Evolutionary conservation across 2,888 invertebrate genomes (phyloP).

Genomic region (Anthophora plumipes): DNA sequence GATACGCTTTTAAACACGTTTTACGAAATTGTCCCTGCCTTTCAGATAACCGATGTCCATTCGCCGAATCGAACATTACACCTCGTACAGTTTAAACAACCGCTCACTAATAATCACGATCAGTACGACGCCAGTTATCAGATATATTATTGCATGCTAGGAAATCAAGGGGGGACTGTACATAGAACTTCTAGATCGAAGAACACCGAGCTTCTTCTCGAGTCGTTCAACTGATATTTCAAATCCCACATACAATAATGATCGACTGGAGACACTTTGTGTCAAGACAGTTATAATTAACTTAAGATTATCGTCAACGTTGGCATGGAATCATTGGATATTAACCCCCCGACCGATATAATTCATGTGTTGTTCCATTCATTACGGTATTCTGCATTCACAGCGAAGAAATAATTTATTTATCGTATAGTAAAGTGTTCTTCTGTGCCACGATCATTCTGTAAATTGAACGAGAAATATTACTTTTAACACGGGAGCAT

Average conservation of each 20-base stretch:
- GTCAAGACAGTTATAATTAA: conserved; percentile 4
- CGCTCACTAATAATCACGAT: conserved; percentile 63
- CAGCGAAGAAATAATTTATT: not conserved
- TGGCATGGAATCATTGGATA: not conserved
- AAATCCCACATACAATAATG: not conserved
- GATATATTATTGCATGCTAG: conserved; percentile 40
- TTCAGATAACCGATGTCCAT: conserved; percentile 35
- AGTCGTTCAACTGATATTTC: conserved; percentile 17
- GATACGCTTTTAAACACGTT: not conserved
- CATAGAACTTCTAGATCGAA: not conserved
- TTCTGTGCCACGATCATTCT: no score
- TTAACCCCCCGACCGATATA: not conserved
- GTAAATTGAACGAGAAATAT: no score
- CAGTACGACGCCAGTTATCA: conserved; percentile 53
- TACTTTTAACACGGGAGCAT: no score
- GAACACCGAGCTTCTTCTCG: not conserved
- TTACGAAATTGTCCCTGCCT: conserved; percentile 40
- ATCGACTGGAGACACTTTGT: not conserved
- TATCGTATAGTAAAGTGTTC: no score
- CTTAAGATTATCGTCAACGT: not conserved
- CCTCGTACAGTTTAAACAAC: conserved; percentile 63
- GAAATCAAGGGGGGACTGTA: not conserved
- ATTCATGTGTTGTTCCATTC: not conserved
- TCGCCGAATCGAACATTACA: conserved; percentile 58
- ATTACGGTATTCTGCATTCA: not conserved